Conservation (phyloP, 2,797 vertebrate species). For the Prunella strophiata region DNA sequence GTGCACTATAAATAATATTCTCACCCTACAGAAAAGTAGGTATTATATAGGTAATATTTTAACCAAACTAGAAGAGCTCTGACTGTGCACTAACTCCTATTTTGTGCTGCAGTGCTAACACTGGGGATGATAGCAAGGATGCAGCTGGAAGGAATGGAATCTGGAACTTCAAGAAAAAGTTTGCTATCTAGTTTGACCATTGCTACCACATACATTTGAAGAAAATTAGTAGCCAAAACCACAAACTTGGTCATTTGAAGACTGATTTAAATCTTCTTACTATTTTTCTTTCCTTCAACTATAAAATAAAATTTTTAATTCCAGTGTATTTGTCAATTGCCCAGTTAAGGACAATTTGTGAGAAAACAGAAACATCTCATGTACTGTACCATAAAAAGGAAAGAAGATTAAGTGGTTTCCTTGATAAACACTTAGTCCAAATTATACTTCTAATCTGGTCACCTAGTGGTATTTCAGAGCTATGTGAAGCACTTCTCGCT, state of each 20-base stretch:
- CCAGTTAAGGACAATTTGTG: background rate
- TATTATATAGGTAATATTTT: background rate
- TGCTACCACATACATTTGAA: background rate
- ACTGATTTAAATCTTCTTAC: background rate
- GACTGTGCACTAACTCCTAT: background rate
- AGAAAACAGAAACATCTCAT: background rate
- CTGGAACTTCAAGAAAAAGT: background rate
- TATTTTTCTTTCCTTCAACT: background rate
- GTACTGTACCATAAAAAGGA: background rate
- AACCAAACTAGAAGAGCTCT: constrained; percentile 25
- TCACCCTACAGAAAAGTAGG: background rate
- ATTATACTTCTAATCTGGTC: background rate
- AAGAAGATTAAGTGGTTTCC: background rate
- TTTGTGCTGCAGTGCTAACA: background rate
- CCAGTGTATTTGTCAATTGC: background rate
- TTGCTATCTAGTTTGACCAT: background rate
- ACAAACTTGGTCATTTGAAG: background rate
- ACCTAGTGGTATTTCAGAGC: background rate
- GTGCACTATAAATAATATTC: constrained; percentile 43
- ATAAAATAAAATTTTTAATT: background rate
- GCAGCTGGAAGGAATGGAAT: background rate
- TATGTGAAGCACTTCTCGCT: background rate
- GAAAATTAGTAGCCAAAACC: background rate
- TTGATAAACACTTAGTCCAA: background rate
- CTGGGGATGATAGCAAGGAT: background rate